Conservation (phyloP, 1,140 invertebrate genomes). For the Harpegnathos saltator region DNA sequence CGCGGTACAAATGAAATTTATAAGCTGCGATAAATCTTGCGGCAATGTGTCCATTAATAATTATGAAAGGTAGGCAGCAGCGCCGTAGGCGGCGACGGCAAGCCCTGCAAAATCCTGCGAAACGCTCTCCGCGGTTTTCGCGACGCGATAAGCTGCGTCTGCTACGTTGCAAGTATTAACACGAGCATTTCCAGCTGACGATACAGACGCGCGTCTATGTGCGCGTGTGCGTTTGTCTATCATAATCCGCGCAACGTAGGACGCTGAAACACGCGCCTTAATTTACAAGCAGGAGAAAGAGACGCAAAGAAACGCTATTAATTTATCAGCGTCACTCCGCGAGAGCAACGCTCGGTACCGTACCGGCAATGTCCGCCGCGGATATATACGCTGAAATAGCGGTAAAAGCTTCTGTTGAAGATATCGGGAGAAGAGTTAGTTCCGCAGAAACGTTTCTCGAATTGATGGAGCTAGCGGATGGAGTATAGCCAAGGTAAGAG, state of each 20-base stretch:
- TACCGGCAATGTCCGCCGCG: background rate
- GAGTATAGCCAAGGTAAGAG: background rate
- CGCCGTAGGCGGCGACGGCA: background rate
- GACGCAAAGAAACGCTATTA: background rate
- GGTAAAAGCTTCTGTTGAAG: slow-evolving; percentile 20
- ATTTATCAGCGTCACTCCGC: background rate
- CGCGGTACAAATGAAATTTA: slow-evolving; percentile 38
- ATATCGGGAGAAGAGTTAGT: slow-evolving; percentile 28
- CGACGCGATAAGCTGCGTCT: background rate
- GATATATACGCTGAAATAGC: slow-evolving; percentile 19
- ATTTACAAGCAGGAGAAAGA: background rate
- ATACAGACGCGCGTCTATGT: background rate
- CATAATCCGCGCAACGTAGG: background rate
- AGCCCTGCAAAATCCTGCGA: background rate
- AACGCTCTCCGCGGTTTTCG: background rate
- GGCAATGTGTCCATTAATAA: slow-evolving; percentile 36
- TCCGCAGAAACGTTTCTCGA: slow-evolving; percentile 31
- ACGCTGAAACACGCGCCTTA: background rate
- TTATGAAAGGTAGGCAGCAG: slow-evolving; percentile 3
- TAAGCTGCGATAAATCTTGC: slow-evolving; percentile 17
- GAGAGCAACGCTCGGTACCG: background rate
- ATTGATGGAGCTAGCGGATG: slow-evolving; percentile 25
- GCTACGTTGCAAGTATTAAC: slow-evolving; percentile 7
- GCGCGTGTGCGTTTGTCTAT: background rate
- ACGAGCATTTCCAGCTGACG: background rate